phyloP scores from a whole-genome alignment of 2,888 invertebrate genomes.

The Oscheius myriophilus region DNA sequence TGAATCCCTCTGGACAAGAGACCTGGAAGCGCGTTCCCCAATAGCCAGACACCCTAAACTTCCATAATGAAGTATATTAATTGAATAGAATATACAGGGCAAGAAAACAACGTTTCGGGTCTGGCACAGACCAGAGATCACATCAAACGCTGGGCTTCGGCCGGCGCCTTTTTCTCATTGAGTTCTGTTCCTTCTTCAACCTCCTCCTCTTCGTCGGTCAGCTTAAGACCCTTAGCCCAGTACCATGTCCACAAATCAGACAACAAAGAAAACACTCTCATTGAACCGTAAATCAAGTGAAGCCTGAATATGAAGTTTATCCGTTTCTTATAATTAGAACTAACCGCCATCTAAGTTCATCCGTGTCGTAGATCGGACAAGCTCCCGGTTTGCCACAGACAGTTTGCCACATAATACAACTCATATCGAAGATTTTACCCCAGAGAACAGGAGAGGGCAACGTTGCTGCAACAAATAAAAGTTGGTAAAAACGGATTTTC shows the following conservation, averaged over 20 bases:
- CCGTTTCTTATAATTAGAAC: slow-evolving; percentile 18
- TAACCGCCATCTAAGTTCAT: slow-evolving; percentile 67
- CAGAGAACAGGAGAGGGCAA: slow-evolving; percentile 72
- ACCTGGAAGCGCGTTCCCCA: too few species aligned
- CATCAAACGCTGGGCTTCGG: slow-evolving; percentile 7
- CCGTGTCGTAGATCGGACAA: slow-evolving; percentile 72
- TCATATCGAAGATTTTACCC: slow-evolving; percentile 71
- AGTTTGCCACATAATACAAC: slow-evolving; percentile 72
- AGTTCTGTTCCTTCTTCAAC: background rate
- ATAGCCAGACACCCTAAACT: too few species aligned
- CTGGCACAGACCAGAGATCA: slow-evolving; percentile 12
- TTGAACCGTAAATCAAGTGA: slow-evolving; percentile 64
- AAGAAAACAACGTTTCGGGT: too few species aligned
- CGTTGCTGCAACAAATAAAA: slow-evolving; percentile 55
- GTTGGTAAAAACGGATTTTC: background rate
- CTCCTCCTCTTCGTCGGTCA: slow-evolving; percentile 55
- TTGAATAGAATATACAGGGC: too few species aligned
- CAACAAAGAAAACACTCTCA: slow-evolving; percentile 65
- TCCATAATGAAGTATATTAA: too few species aligned
- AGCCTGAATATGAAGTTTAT: too few species aligned
- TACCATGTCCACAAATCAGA: slow-evolving; percentile 68
- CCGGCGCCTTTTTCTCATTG: background rate
- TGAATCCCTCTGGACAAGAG: too few species aligned
- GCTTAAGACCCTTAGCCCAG: slow-evolving; percentile 66
- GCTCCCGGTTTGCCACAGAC: slow-evolving; percentile 70